Percentiles rank a stretch among this genome's conserved stretches.
These are phyloP conservation scores for Mythimna vitellina DNA, from an alignment of 2,888 invertebrate species.

Conservation along the genomic window DNA sequence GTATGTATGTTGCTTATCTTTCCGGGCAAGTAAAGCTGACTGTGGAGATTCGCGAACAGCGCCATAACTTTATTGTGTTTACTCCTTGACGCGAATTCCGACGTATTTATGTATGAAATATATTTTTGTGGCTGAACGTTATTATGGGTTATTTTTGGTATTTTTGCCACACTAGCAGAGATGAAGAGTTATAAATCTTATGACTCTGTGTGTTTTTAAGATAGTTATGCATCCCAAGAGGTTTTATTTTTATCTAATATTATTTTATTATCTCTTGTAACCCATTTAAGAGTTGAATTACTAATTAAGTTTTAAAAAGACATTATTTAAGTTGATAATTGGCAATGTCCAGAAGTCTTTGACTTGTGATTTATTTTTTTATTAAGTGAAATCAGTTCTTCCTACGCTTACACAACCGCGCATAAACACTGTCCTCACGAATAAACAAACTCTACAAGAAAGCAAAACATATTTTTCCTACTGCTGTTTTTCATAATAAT, in stretches of 20 bases:
- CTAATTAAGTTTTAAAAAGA: not conserved
- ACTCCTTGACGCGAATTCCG: conserved; percentile 47
- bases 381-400: not conserved
- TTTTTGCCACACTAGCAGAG: conserved; percentile 6
- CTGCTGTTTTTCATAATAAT: conserved; percentile 26
- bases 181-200: not conserved
- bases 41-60: conserved; percentile 45
- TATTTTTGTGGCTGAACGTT: conserved; percentile 38
- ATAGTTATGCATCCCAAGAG: not conserved
- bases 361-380: not conserved
- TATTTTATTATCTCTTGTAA: not conserved
- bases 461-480: conserved; percentile 3
- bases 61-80: conserved; percentile 59
- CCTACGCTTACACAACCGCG: not conserved
- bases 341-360: not conserved
- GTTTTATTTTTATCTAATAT: not conserved
- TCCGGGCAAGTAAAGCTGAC: conserved; percentile 60
- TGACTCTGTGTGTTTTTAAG: not conserved
- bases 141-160: conserved; percentile 25
- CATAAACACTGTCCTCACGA: not conserved
- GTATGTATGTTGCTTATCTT: conserved; percentile 49
- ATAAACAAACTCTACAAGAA: conserved; percentile 3
- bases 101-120: conserved; percentile 39
- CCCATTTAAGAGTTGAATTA: no score
- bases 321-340: not conserved